Evolutionary conservation across 2,888 invertebrate species (phyloP).

Genomic region (Amiota mariae): DNA sequence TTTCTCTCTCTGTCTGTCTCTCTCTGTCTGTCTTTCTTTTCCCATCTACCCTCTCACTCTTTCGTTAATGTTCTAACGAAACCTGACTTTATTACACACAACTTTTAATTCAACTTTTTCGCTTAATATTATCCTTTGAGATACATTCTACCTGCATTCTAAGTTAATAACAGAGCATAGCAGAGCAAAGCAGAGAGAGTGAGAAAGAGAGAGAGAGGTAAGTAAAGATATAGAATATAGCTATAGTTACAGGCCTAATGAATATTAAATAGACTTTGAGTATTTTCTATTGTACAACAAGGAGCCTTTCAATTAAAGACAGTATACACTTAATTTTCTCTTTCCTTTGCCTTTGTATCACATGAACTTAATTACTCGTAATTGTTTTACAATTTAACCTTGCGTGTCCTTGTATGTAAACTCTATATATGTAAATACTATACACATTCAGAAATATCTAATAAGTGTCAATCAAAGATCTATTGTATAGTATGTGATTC

Average conservation of each 20-base stretch:
- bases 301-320: slow-evolving; percentile 53
- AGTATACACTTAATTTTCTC: slow-evolving; percentile 49
- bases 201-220: neutral
- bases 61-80: too few species aligned
- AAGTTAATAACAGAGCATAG: neutral
- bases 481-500: too few species aligned
- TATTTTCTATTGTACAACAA: neutral
- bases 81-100: neutral
- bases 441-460: too few species aligned
- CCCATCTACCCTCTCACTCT: neutral
- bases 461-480: too few species aligned
- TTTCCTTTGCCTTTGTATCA: slow-evolving; percentile 24
- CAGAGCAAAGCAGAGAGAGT: too few species aligned
- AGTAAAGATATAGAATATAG: too few species aligned
- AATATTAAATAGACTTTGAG: slow-evolving; percentile 21
- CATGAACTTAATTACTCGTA: slow-evolving; percentile 55
- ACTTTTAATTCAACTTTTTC: slow-evolving; percentile 16
- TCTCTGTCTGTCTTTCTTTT: neutral
- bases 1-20: too few species aligned
- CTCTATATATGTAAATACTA: too few species aligned
- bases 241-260: neutral
- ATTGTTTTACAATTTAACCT: slow-evolving; percentile 63
- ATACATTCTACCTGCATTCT: neutral
- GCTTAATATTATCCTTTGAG: neutral
- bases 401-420: slow-evolving; percentile 47